Evolutionary conservation across 2,797 vertebrate genomes (phyloP).

Genomic region (Spinibarbus caldwelli): DNA sequence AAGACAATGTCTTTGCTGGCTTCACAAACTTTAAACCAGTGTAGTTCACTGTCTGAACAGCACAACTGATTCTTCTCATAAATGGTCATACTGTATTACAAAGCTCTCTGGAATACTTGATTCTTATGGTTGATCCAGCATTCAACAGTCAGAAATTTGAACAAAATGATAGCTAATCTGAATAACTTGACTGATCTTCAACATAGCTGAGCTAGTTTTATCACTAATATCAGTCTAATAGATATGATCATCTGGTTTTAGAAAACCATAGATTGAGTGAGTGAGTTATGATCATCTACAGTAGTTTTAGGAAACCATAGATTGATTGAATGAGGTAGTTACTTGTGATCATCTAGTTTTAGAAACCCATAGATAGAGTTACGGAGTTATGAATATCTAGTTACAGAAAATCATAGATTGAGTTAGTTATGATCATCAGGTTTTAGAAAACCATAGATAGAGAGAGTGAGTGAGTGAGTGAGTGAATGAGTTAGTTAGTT

Average conservation of each 20-base stretch:
- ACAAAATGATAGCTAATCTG: background rate
- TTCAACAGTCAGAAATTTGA: background rate
- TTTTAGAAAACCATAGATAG: too few relatives aligned
- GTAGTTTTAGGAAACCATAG: background rate
- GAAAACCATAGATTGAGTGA: too few relatives aligned
- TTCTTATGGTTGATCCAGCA: background rate
- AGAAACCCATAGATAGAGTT: background rate
- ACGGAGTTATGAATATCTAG: too few relatives aligned
- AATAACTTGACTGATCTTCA: background rate
- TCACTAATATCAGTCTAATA: too few relatives aligned
- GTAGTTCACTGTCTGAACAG: background rate
- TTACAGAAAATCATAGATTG: too few relatives aligned
- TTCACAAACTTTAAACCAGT: background rate
- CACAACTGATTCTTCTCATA: background rate
- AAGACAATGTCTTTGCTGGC: background rate
- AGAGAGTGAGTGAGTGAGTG: too few relatives aligned
- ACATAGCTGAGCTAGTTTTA: background rate
- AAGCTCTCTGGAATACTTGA: background rate
- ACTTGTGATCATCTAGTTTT: too few relatives aligned
- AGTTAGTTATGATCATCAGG: too few relatives aligned
- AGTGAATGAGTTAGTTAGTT: too few relatives aligned
- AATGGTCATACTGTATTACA: background rate
- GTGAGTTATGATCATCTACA: background rate
- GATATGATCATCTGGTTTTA: background rate
- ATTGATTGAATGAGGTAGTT: background rate